phyloP scores from a whole-genome alignment of 2,113 vertebrate genomes.

The Arothron firmamentum region DNA sequence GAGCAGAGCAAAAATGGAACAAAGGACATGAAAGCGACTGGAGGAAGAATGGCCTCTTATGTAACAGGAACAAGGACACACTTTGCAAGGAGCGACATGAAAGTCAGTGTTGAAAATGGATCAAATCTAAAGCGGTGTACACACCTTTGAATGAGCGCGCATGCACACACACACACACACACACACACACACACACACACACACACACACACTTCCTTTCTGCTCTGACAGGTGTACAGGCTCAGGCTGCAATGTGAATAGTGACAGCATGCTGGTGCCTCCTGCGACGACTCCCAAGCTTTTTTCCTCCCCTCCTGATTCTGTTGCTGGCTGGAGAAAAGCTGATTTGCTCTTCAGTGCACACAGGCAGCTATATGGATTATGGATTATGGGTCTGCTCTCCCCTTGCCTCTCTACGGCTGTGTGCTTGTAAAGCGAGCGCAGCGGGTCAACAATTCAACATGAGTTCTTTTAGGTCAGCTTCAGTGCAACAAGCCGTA shows the following conservation, averaged over 20 bases:
- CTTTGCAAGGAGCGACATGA: background rate
- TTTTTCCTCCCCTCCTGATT: constrained; percentile 1
- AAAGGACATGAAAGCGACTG: background rate
- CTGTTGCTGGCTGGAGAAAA: constrained; percentile 29
- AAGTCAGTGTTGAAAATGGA: background rate
- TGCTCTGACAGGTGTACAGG: constrained; percentile 13
- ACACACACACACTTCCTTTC: background rate
- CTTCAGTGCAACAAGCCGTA: background rate
- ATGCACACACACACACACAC: background rate
- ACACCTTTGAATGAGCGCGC: too few relatives aligned
- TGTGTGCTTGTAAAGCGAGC: constrained; percentile 5
- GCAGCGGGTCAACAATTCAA: constrained; percentile 30
- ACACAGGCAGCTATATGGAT: constrained; percentile 48
- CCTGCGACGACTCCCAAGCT: constrained; percentile 18
- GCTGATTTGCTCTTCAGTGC: constrained; percentile 22
- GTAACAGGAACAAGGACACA: background rate
- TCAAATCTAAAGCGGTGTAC: background rate
- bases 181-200: background rate
- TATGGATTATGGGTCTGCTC: constrained; percentile 47
- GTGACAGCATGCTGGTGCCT: background rate
- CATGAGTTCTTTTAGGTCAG: constrained; percentile 13
- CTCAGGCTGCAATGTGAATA: background rate
- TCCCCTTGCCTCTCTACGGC: constrained; percentile 16
- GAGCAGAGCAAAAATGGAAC: constrained; percentile 4
- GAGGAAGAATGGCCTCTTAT: background rate